Evolutionary conservation across 2,888 invertebrate species (phyloP).

Genomic region (Drosophila nigricruria): DNA sequence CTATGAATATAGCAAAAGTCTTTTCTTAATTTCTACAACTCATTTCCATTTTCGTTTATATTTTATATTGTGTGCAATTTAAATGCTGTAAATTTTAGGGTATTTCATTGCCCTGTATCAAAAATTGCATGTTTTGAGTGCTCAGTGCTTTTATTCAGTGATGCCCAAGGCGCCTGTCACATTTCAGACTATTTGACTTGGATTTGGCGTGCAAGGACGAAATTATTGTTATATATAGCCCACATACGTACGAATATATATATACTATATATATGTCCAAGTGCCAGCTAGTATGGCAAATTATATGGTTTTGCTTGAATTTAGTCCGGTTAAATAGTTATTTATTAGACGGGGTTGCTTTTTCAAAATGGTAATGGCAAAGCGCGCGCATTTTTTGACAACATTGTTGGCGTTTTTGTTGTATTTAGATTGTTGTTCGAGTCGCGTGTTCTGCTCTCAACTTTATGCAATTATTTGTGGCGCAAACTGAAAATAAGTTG

Average conservation of each 20-base stretch:
- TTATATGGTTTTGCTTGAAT: slow-evolving; percentile 67
- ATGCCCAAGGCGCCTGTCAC: slow-evolving; percentile 35
- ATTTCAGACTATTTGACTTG: slow-evolving; percentile 24
- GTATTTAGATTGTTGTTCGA: slow-evolving; percentile 33
- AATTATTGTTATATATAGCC: slow-evolving; percentile 21
- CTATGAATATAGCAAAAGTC: too few species aligned
- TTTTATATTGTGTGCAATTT: neutral
- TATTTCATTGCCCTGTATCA: neutral
- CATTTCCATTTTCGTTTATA: neutral
- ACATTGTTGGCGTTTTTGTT: slow-evolving; percentile 34
- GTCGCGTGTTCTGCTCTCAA: slow-evolving; percentile 48
- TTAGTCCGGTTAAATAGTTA: slow-evolving; percentile 62
- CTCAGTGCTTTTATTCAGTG: slow-evolving; percentile 1
- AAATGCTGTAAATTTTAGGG: neutral
- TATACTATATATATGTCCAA: neutral
- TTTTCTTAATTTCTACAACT: neutral
- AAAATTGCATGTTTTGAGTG: slow-evolving; percentile 5
- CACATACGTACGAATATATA: neutral
- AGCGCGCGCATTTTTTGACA: slow-evolving; percentile 59
- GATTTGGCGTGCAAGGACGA: slow-evolving; percentile 45
- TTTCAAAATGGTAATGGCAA: slow-evolving; percentile 42
- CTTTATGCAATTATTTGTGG: slow-evolving; percentile 67
- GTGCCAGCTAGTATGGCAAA: slow-evolving; percentile 26
- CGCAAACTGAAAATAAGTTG: slow-evolving; percentile 55
- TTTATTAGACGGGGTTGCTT: slow-evolving; percentile 48